Evolutionary conservation across 2,113 vertebrate species (phyloP), one percentile per base, ranked within the genome.

Genomic region (Ptychochromis oligacanthus): DNA sequence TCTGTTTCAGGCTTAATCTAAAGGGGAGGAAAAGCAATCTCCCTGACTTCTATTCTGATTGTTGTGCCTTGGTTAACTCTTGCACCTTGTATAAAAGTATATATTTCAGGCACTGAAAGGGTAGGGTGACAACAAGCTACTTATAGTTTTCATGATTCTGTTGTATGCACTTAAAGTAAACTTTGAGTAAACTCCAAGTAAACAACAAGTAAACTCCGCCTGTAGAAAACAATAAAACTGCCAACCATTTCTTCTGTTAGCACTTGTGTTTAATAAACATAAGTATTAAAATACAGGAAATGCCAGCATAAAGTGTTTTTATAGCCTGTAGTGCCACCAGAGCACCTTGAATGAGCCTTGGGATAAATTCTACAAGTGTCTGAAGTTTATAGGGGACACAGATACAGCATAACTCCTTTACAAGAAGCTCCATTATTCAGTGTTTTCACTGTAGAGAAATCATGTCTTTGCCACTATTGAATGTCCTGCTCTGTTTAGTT

Each of bases 1-100:
- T 90, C 84, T 81, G 59, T 86, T 90, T 89, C 56, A 82, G 74
- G 55, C 40, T 31, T 70, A 83, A 85, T 80, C 79, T 79, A 34
- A 82, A 77, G 34, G 72, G 74, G 75, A 77, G 54, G 70, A 88
- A 85, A 76, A 75, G 20, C 83, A 80, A 82, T 85, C 76, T 88
- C 28, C 36, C 43, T 20, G 49, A 36, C 59, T 55, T 24, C 57
- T 57, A 18, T 75, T 62, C 43, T 62, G 72, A 87, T 85, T 80
- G 83, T 88, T 90, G 80, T 64, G 72, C 38, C 65, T 57, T 60
- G 83, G 75, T 81, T 82, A 75, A 61, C 22, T 55, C 46, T 24
- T 64, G 18, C 56, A 83, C 64, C 18, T 74, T 31, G 80, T 81
- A 28, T 65, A 83, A 70, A 38, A 38, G 56, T 65, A 62, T 75